phyloP scores from a whole-genome alignment of 92 coral and sea anemone species.

The Ricordea florida region DNA sequence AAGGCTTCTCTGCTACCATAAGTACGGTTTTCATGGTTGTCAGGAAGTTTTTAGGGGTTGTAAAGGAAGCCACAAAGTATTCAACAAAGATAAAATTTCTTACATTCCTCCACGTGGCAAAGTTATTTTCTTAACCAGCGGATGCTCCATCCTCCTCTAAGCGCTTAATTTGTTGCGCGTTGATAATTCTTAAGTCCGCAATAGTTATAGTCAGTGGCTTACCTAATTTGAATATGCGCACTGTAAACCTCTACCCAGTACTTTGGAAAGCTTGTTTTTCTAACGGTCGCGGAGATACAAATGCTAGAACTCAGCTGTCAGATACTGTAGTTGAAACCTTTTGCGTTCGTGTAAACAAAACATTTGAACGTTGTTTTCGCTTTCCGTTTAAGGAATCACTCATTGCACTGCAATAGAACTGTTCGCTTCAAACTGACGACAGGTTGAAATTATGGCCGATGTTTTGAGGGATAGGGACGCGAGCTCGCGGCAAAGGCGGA shows the following conservation, averaged over 20 bases:
- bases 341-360: no score
- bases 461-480: constrained; percentile 38
- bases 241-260: no score
- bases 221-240: background rate
- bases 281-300: no score
- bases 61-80: constrained; percentile 15
- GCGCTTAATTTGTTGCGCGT: background rate
- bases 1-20: constrained; percentile 99
- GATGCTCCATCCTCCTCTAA: constrained; percentile 4
- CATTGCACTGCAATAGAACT: no score
- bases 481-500: constrained; percentile 59
- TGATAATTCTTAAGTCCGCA: background rate
- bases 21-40: constrained; percentile 89
- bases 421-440: no score
- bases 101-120: constrained; percentile 67
- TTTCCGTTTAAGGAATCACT: no score
- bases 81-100: constrained; percentile 2
- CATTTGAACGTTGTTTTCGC: no score
- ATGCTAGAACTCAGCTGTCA: no score
- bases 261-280: no score
- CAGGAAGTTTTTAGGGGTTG: constrained; percentile 5
- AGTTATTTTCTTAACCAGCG: background rate
- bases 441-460: constrained; percentile 16
- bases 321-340: no score
- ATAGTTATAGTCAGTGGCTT: background rate